Conservation (phyloP, 2,888 invertebrate genomes). For the Eucriotettix oculatus region DNA sequence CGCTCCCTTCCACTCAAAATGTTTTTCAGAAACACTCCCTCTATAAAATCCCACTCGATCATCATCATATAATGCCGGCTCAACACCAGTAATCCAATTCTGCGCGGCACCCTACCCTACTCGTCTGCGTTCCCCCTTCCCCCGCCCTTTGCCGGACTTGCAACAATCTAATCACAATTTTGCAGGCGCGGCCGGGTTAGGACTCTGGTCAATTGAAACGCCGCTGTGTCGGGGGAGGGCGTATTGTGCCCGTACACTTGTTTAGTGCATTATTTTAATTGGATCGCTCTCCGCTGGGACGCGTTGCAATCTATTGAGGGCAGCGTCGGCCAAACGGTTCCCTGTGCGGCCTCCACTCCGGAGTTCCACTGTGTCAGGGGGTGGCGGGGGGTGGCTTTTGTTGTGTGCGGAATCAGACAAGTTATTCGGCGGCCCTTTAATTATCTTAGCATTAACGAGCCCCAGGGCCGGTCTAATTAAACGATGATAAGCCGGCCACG, state of each 20-base stretch:
- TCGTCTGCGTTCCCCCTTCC: slow-evolving; percentile 7
- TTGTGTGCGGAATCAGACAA: too few species aligned
- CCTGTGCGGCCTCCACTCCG: not conserved
- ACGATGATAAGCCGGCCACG: not conserved
- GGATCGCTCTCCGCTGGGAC: slow-evolving; percentile 10
- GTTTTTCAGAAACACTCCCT: slow-evolving; percentile 1
- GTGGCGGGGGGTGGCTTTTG: not conserved
- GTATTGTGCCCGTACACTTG: slow-evolving; percentile 8
- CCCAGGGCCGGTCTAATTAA: not conserved
- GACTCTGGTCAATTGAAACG: slow-evolving; percentile 16
- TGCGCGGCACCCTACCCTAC: slow-evolving; percentile 20
- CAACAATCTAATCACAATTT: slow-evolving; percentile 17
- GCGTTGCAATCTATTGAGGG: slow-evolving; percentile 11
- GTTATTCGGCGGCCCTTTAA: not conserved
- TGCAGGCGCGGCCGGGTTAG: slow-evolving; percentile 14
- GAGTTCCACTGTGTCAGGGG: not conserved
- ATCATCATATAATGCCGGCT: slow-evolving; percentile 18
- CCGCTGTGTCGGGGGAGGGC: slow-evolving; percentile 3
- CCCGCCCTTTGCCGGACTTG: slow-evolving; percentile 10
- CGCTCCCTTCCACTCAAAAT: not conserved
- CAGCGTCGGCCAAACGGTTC: not conserved
- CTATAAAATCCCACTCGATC: slow-evolving; percentile 14
- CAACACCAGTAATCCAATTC: slow-evolving; percentile 14
- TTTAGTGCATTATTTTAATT: slow-evolving; percentile 15
- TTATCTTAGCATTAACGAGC: not conserved